Evolutionary conservation across 2,797 vertebrate species (phyloP), one percentile per base, ranked within the genome.

Genomic region (Hypotaenidia okinawae): DNA sequence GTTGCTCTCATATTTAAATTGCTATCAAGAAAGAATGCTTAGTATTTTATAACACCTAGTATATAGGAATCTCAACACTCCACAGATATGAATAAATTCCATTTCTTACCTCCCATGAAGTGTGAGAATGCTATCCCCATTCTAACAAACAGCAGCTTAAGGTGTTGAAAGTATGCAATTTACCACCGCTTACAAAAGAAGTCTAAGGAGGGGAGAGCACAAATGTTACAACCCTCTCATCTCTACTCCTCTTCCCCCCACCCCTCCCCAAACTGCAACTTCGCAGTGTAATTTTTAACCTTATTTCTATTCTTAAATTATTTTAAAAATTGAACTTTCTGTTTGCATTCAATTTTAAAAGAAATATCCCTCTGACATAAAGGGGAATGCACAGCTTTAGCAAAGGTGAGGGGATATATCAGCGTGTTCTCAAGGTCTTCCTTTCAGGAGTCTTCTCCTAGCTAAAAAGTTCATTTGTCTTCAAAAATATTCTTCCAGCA

Each of bases 401-500:
- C 24, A 62, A 45, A 66, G 23, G 6, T 15, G 16, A 75, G 30
- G 24, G 18, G 9, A 39, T 49, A 84, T 1, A 3, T 73, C n/a
- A 87, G 61, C 43, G 49, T 23, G 43, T 66, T 76, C 41, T 90
- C 73, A 84, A 76, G 70, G 70, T 69, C 39, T 87, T 73, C 39
- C 33, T 79, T 82, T 64, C 43, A 69, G 21, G 12, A 84, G 35
- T 32, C 54, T 91, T 73, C 25, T 89, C 59, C 37, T 37, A 92
- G 51, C 45, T 75, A 70, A 51, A 85, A 43, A 66, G 22, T 73
- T 86, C 25, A 64, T 83, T 77, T 72, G 41, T 76, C 80, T 94
- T 83, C 61, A 90, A 82, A 79, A 96, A 72, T 62, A 90, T 70
- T 88, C 67, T 75, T 77, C 54, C 58, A 90, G 78, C 45, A 63